These are phyloP conservation scores for Agapornis roseicollis DNA, from an alignment of 2,113 vertebrate species.

Conservation along the genomic window DNA sequence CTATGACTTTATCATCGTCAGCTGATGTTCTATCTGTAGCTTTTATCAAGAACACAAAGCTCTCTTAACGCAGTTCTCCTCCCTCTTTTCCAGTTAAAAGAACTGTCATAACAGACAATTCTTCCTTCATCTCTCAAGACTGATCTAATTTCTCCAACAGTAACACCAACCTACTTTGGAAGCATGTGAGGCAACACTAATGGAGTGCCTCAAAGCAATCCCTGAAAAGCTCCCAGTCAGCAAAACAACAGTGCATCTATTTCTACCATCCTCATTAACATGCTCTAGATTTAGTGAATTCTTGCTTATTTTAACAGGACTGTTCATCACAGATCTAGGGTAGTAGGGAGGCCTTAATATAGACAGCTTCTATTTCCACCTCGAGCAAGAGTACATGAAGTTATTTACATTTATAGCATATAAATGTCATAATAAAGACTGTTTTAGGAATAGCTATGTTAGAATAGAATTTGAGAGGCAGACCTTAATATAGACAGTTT, in stretches of 20 bases:
- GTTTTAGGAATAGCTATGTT: neutral
- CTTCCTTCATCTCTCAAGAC: neutral
- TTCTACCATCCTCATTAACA: neutral
- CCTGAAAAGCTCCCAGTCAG: conserved; percentile 4
- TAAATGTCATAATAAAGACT: neutral
- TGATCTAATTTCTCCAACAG: neutral
- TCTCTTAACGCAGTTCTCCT: neutral
- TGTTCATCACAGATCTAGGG: neutral
- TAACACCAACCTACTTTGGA: neutral
- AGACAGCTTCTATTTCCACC: neutral
- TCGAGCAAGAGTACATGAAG: neutral
- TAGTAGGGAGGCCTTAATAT: neutral
- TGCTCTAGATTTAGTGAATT: neutral
- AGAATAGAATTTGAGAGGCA: neutral
- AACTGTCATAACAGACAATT: neutral
- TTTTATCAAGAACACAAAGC: neutral
- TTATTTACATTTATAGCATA: neutral
- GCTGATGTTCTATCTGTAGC: neutral
- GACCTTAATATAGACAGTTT: neutral
- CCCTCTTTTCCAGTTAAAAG: neutral
- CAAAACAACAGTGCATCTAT: neutral
- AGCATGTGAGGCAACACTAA: neutral
- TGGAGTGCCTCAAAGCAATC: neutral
- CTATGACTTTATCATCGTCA: neutral
- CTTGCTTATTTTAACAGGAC: neutral